These are phyloP conservation scores for Kryptolebias ocellatus DNA, from an alignment of 2,797 vertebrate genomes.

Conservation along the genomic window DNA sequence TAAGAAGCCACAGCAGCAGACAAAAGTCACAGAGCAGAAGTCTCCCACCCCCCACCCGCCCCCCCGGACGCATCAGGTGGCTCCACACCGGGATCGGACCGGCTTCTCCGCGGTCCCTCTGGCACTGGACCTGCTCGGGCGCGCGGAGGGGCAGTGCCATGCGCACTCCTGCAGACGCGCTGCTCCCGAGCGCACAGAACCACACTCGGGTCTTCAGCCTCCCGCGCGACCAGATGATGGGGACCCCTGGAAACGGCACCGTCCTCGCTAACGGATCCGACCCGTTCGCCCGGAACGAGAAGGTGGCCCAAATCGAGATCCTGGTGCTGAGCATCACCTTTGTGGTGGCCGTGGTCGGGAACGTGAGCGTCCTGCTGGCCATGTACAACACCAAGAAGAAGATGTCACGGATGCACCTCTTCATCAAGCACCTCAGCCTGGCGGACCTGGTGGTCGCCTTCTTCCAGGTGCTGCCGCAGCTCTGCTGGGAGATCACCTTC, in stretches of 20 bases:
- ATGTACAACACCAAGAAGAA: slow-evolving; percentile 93
- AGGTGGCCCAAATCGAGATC: slow-evolving; percentile 94
- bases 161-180: slow-evolving; percentile 60
- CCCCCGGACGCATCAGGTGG: slow-evolving; percentile 36
- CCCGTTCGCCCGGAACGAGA: slow-evolving; percentile 84
- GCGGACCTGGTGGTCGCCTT: slow-evolving; percentile 96
- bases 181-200: slow-evolving; percentile 54
- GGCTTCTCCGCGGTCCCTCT: slow-evolving; percentile 47
- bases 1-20: slow-evolving; percentile 61
- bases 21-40: slow-evolving; percentile 30
- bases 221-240: slow-evolving; percentile 47
- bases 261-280: slow-evolving; percentile 71
- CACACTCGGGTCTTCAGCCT: slow-evolving; percentile 36
- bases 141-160: slow-evolving; percentile 70
- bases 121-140: slow-evolving; percentile 42
- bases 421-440: slow-evolving; percentile 95
- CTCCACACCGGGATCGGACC: slow-evolving; percentile 53
- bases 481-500: slow-evolving; percentile 95
- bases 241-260: slow-evolving; percentile 52
- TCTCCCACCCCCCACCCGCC: neutral
- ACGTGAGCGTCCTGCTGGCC: slow-evolving; percentile 89
- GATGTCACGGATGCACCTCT: slow-evolving; percentile 94
- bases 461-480: slow-evolving; percentile 96
- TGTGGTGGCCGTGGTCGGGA: slow-evolving; percentile 91
- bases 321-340: slow-evolving; percentile 90